Evolutionary conservation across 2,888 invertebrate species (phyloP), one percentile per base, ranked within the genome.

Genomic region (Oxystoma pomonae): DNA sequence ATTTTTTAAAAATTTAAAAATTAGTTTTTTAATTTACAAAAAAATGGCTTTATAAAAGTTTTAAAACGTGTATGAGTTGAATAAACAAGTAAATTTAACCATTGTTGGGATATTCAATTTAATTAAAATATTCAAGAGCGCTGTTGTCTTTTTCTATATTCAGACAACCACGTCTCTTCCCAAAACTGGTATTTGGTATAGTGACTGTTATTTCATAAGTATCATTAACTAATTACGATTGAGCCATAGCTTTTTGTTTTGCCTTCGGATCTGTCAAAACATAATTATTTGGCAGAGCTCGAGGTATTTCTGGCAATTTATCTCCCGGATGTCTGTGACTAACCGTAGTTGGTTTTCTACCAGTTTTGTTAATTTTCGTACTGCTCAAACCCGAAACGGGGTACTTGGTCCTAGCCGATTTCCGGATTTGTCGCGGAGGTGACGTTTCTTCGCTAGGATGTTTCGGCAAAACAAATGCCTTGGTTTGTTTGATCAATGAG

Each of bases 401-500:
- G 79, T 87, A 88, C 76, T 87, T 90, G 69, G 84, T 81, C 75
- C 84, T 86, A 74, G 80, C 78, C 35, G 69, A 69, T 61, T 73
- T 74, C 59, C 70, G 71, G 69, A 80, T 82, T 78, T 74, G 78
- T 72, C 81, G 73, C 61, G 76, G 78, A 16, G 73, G 70, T 16
- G 67, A 68, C 18, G 62, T 61, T 61, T 66, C 69, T 57, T 74
- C 76, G 52, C 75, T 78, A 22, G 85, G 83, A 74, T 86, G 86
- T 78, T 90, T 90, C 60, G 91, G 90, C 83, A 89, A 86, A 68
- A 90, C 91, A 77, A 91, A 91, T 19, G 92, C 92, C 79, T 92
- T 92, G 59, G 93, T 94, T 81, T 94, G 94, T 80, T 92, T 93
- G 64, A 94, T 83, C 74, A 96, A 84, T 65, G 94, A 92, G 64